Percentiles rank a stretch among this genome's conserved stretches.
Conservation (phyloP, 2,797 vertebrate species). For the Ceyx erithaca region DNA sequence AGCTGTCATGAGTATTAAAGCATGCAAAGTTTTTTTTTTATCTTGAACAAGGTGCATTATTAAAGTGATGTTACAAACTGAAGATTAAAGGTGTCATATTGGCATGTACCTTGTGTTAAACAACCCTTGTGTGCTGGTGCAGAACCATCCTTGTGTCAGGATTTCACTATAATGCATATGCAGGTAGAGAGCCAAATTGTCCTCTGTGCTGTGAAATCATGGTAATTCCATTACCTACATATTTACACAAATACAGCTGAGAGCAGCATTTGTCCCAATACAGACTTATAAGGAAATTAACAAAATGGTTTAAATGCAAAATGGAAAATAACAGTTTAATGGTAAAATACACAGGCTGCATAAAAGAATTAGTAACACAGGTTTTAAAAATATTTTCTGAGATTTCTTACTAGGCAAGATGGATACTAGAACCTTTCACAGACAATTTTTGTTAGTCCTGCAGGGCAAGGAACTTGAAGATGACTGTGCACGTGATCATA, state of each 20-base stretch:
- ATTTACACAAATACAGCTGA: background rate
- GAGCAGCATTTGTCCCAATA: background rate
- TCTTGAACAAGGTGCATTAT: background rate
- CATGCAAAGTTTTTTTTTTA: background rate
- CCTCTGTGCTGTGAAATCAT: background rate
- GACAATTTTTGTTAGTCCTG: background rate
- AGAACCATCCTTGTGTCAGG: background rate
- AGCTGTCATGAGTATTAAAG: background rate
- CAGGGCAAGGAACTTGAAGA: background rate
- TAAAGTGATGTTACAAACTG: background rate
- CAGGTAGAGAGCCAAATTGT: background rate
- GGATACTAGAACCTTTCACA: background rate
- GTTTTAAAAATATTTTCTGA: background rate
- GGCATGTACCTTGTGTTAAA: background rate
- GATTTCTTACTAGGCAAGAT: background rate
- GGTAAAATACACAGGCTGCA: background rate
- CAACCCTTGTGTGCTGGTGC: background rate
- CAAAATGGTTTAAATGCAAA: background rate
- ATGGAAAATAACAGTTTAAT: conserved; percentile 2
- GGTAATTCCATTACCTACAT: background rate
- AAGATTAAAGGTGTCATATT: background rate
- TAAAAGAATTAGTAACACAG: background rate
- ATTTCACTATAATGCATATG: background rate
- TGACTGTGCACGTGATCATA: background rate
- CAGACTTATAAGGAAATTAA: background rate